Base-by-base conservation (phyloP, 2,888 invertebrate species). In the Mimas tiliae region DNA sequence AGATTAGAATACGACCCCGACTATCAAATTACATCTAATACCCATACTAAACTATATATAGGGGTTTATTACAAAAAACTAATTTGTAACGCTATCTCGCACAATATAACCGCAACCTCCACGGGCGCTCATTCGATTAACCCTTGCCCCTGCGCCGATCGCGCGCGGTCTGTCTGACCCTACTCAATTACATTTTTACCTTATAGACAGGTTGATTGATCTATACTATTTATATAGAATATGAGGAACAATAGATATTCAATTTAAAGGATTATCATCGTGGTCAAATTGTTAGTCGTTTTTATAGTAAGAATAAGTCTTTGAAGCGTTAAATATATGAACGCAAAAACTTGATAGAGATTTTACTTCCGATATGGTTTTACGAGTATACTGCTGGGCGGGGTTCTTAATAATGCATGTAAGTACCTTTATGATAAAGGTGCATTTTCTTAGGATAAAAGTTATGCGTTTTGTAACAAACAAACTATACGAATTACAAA, bases 111-210 rank as follows among this genome's bases (percentile, higher is more conserved):
- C 70, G 71, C 52, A 50, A 65, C 65, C 63, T 72, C 71, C 68
- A 70, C 76, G 74, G 79, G 78, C 80, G 81, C 79, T 74, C 83
- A 85, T 81, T 88, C 86, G 85, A 89, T 89, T 90, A 91, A 89
- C 89, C 89, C 87, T 79, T 88, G 86, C 85, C 82, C 87, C 78
- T 69, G 78, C 79, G 77, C 80, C 82, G 86, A 84, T 86, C 80
- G 76, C 81, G 76, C 75, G 58, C 63, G 78, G 74, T 76, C 77
- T 74, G 78, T 77, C 78, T 84, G 84, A 87, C 88, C 87, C 85
- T 82, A 84, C 84, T 86, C 85, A 82, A 84, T 85, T 85, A 84
- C 81, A 84, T 86, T 86, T 86, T 85, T 86, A 81, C 82, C 79
- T 76, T 72, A 80, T 74, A 72, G 80, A 81, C 81, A 79, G 79